Evolutionary conservation across 2,797 vertebrate species (phyloP).

Genomic region (Anguilla pacifica): DNA sequence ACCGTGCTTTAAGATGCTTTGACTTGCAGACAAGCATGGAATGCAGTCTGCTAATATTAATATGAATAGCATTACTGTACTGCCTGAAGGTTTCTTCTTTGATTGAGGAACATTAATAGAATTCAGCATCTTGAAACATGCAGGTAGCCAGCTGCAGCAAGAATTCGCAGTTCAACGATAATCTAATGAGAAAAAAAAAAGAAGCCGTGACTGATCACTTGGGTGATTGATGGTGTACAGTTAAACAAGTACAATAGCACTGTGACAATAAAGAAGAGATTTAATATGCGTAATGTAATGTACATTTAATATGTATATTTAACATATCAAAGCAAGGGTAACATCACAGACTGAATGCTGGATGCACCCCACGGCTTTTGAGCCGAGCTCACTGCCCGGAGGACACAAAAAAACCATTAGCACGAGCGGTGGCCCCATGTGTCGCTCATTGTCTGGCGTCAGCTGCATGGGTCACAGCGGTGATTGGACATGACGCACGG

Average conservation of each 20-base stretch:
- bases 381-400: not conserved
- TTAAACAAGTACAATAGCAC: not conserved
- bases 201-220: not conserved
- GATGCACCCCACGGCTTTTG: not conserved
- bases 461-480: conserved; percentile 1
- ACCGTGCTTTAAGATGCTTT: not conserved
- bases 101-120: not conserved
- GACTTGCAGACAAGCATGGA: not conserved
- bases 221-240: not conserved
- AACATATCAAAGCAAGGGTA: not conserved
- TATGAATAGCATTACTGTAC: not conserved
- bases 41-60: not conserved
- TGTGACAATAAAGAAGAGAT: not conserved
- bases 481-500: not conserved
- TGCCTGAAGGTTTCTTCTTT: not conserved
- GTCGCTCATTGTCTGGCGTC: not conserved
- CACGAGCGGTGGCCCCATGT: not conserved
- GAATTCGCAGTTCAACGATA: not conserved
- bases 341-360: not conserved
- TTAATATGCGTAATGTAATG: not conserved
- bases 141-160: not conserved
- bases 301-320: no score
- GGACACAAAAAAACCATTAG: conserved; percentile 1
- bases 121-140: not conserved
- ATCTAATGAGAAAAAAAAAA: not conserved